Base-by-base conservation (phyloP, 1,140 invertebrate genomes). In the Whitmania pigra region DNA sequence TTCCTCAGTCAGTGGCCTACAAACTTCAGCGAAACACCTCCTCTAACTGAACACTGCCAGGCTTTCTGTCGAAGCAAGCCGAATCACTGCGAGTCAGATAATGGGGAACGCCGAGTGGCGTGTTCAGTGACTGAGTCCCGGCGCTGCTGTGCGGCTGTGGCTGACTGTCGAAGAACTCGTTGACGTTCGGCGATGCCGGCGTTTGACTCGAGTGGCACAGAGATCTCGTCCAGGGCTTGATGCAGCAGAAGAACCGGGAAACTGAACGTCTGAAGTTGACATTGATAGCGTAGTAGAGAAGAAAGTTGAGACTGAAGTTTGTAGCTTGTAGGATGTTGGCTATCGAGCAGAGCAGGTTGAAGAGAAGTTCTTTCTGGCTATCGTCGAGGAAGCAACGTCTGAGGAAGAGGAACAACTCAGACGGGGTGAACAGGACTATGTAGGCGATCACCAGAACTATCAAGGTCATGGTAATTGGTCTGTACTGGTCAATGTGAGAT, bases 281-380 rank as follows among this genome's bases (percentile, higher is more conserved):
- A 27, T 71, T 71, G 54, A 71, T 71, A 55, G 53, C 57, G 54
- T 60, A 71, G 31, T 71, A 71, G 54, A 71, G 71, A 27, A 71
- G 36, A 54, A 71, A 71, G 71, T 71, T 71, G 40, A 71, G 27
- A 27, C 53, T 27, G 43, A 60, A 71, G 55, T 71, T 71, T 0
- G 55, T 53, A 7, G 71, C 71, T 29, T 71, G 71, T 9, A 71
- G 55, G 27, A 55, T 71, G 71, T 71, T 71, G 18, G 36, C 53
- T 17, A 66, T 5, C 49, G 67, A 53, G n/a, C 49, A 40, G 27
- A 69, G 17, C 17, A 55, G 53, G 40, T 22, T 53, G 72, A 71
- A 53, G 15, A 43, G 27, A 68, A 69, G 55, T 67, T 72, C 36
- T 15, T 20, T 29, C 11, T 25, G 7, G n/a, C 7, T 15, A 18